Evolutionary conservation across 2,797 vertebrate species (phyloP).

Genomic region (Pipistrellus pipistrellus): DNA sequence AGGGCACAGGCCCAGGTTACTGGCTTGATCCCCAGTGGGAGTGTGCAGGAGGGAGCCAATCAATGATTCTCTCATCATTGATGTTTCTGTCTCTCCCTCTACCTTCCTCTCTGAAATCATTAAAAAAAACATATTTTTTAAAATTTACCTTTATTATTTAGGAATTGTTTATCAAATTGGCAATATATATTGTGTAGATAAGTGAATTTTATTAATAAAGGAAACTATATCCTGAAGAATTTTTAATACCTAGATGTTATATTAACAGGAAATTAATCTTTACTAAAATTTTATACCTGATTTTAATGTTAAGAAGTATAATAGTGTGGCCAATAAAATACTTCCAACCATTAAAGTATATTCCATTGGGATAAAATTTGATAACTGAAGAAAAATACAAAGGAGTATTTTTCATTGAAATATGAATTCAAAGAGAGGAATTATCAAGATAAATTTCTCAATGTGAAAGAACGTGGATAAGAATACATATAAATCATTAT

Average conservation of each 20-base stretch:
- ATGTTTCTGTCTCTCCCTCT: no score
- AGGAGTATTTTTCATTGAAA: slow-evolving; percentile 34
- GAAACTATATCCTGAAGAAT: neutral
- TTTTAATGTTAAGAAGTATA: slow-evolving; percentile 48
- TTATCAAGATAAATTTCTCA: slow-evolving; percentile 18
- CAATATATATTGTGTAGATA: neutral
- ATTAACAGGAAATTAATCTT: neutral
- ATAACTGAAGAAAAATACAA: neutral
- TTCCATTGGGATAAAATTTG: slow-evolving; percentile 40
- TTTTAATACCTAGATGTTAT: slow-evolving; percentile 33
- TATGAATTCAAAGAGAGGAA: slow-evolving; percentile 7
- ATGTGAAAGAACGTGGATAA: slow-evolving; percentile 14
- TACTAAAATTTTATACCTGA: slow-evolving; percentile 28
- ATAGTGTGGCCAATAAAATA: slow-evolving; percentile 20
- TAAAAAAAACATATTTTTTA: neutral
- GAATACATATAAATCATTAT: neutral
- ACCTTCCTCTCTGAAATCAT: no score
- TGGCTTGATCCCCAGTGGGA: no score
- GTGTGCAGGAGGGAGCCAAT: no score
- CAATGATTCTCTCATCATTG: no score
- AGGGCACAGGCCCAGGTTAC: no score
- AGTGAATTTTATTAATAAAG: slow-evolving; percentile 46
- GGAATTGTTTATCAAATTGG: neutral
- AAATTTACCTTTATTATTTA: slow-evolving; percentile 1
- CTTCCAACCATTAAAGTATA: neutral